Base-by-base conservation (phyloP, 2,888 invertebrate species). In the Phymatocera aterrima region DNA sequence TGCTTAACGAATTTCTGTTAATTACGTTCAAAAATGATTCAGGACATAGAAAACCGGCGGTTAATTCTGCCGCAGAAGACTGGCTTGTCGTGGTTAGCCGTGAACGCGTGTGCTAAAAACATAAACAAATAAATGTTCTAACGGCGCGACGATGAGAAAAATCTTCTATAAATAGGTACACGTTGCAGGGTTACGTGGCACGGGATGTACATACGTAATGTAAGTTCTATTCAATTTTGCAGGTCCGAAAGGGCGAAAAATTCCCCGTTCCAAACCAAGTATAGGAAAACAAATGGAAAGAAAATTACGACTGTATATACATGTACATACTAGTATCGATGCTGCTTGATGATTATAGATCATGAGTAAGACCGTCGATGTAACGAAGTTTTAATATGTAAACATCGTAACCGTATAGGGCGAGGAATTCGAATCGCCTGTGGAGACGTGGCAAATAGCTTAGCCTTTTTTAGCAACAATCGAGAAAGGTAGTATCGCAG, bases 391-490 rank as follows among this genome's bases (percentile, higher is more conserved):
- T 15, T 5, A 43, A 28, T 15, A 43, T 68, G 24, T n/a, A n/a
- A n/a, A 60, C 15, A 37, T 68, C 18, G 68, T 24, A 68, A 68
- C 68, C 68, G 28, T 68, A 68, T 68, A 68, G 68, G 68, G 68
- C 6, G 28, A n/a, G n/a, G n/a, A 24, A 46, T 28, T 68, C n/a
- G 68, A n/a, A 46, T 68, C 46, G 28, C 68, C 24, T 68, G 61
- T 2, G n/a, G n/a, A n/a, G n/a, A n/a, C n/a, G n/a, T n/a, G 37
- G 46, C 43, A 68, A 28, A 68, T 68, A 68, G 28, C 65, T 43
- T 68, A 15, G 43, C 65, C 65, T 68, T 68, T 43, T 68, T 28
- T 21, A 68, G 68, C 24, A 68, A 12, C 68, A 68, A 68, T 46
- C 46, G n/a, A 46, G 34, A 68, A 68, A 40, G 68, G 68, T 24